These are phyloP conservation scores for Holacanthella duospinosa DNA, from an alignment of 2,888 invertebrate species.

Conservation along the genomic window DNA sequence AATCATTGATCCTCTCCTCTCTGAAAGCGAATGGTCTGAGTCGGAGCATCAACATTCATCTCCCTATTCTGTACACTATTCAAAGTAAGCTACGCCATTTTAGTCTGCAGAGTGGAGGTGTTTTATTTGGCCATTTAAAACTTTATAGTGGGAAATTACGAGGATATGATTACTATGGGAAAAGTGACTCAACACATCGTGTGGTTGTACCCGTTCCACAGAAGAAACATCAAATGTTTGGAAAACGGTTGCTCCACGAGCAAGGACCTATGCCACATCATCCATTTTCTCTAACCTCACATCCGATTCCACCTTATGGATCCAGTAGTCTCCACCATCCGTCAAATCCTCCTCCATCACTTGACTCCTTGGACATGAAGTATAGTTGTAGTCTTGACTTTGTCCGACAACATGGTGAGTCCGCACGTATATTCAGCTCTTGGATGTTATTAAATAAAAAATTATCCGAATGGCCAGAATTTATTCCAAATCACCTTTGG, in stretches of 20 bases:
- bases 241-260: conserved; percentile 71
- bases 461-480: no score
- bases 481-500: no score
- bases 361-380: conserved; percentile 53
- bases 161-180: conserved; percentile 38
- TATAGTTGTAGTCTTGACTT: conserved; percentile 62
- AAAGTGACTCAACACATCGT: conserved; percentile 35
- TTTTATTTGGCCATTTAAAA: no score
- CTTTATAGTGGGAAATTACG: conserved; percentile 36
- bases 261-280: conserved; percentile 35
- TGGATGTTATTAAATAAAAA: background rate
- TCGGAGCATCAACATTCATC: conserved; percentile 53
- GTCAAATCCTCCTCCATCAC: conserved; percentile 40
- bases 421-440: background rate
- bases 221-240: conserved; percentile 88
- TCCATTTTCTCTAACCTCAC: conserved; percentile 21
- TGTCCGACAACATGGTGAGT: conserved; percentile 38
- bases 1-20: conserved; percentile 61
- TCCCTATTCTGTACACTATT: conserved; percentile 59
- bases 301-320: conserved; percentile 9
- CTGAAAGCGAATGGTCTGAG: conserved; percentile 85
- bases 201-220: conserved; percentile 59
- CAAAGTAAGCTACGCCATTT: conserved; percentile 24
- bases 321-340: conserved; percentile 41
- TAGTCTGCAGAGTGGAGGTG: no score